Evolutionary conservation across 2,888 invertebrate species (phyloP).

Genomic region (Eumerus sabulonum): DNA sequence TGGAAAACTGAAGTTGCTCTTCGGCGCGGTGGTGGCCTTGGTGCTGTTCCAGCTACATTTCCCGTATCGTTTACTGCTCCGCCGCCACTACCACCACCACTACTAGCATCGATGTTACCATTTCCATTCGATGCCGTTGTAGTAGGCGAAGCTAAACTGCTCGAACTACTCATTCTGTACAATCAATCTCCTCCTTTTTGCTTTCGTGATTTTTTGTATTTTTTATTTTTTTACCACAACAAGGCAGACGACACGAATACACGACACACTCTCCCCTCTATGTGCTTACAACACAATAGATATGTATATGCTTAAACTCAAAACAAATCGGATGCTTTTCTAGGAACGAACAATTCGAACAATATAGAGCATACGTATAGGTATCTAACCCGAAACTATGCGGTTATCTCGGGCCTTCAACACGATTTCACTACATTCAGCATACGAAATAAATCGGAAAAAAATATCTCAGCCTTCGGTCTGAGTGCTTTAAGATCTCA

Average conservation of each 20-base stretch:
- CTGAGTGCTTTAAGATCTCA: not conserved
- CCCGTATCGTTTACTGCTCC: conserved; percentile 23
- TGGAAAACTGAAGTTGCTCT: conserved; percentile 76
- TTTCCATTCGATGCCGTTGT: conserved; percentile 28
- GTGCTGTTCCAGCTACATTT: conserved; percentile 71
- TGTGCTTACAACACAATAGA: not conserved
- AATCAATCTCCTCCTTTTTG: conserved; percentile 2
- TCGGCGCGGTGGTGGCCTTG: conserved; percentile 77
- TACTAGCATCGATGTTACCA: conserved; percentile 18
- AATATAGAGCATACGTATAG: no score
- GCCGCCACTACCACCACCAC: conserved; percentile 9
- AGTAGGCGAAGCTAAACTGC: conserved; percentile 54
- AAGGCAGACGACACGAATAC: conserved; percentile 2
- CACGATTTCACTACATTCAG: no score
- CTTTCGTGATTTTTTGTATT: conserved; percentile 1
- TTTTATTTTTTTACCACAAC: not conserved
- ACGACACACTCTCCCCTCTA: conserved; percentile 23
- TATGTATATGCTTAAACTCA: no score
- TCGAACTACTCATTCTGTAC: conserved; percentile 54
- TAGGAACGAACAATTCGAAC: no score
- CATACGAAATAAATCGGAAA: no score
- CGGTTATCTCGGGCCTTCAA: no score
- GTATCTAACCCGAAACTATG: no score
- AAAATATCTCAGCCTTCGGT: no score
- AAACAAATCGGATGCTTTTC: no score